Conservation (phyloP, 2,113 vertebrate genomes). For the Hystrix cristata region DNA sequence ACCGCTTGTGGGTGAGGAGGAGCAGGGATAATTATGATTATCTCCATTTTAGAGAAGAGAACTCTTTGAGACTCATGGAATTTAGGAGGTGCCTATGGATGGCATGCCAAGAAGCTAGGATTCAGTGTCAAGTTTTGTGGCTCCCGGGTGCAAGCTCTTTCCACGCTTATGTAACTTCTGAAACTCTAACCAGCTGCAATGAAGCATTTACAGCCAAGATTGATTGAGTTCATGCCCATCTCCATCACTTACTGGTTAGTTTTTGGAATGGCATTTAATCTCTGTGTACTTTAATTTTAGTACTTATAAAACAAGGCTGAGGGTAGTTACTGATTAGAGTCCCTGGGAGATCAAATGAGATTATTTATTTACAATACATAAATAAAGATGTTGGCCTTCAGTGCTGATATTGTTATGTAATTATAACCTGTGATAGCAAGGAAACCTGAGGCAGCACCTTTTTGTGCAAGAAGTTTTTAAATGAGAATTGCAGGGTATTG, state of each 20-base stretch:
- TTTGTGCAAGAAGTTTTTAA: neutral
- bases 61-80: neutral
- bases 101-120: fast-evolving
- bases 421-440: neutral
- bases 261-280: neutral
- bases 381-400: neutral
- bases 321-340: neutral
- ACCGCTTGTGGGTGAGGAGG: neutral
- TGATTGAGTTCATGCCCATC: neutral
- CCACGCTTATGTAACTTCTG: neutral
- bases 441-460: neutral
- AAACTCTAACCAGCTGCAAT: too few species aligned
- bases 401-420: neutral
- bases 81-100: neutral
- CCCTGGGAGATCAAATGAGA: neutral
- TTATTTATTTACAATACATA: neutral
- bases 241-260: neutral
- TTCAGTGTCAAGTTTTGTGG: neutral
- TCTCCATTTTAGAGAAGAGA: neutral
- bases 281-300: neutral
- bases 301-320: neutral
- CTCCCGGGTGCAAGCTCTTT: neutral
- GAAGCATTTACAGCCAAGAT: neutral
- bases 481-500: neutral
- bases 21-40: neutral